A percentile compares a stretch with the other conserved stretches of the same genome.
These are phyloP conservation scores for Exocentrus adspersus DNA, from an alignment of 2,888 invertebrate species.

Conservation along the genomic window DNA sequence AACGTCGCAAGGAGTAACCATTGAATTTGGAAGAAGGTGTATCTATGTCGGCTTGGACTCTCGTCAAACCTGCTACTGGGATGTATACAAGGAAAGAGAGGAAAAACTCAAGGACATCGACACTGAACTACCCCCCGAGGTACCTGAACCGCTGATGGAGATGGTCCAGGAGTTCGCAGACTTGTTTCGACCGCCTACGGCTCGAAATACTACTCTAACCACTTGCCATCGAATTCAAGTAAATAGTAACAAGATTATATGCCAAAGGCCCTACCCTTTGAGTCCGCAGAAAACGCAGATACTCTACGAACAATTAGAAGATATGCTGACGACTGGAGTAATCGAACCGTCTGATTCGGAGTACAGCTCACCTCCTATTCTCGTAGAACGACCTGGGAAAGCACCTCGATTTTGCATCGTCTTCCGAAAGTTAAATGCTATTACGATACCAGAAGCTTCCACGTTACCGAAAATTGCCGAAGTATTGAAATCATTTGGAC, in stretches of 20 bases:
- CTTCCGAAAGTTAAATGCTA: not conserved
- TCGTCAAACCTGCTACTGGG: too few relatives aligned
- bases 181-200: not conserved
- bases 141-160: too few relatives aligned
- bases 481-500: not conserved
- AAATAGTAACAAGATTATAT: not conserved
- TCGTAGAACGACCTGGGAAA: not conserved
- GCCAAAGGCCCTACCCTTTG: not conserved
- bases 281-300: not conserved
- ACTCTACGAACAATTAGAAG: not conserved
- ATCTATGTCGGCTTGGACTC: too few relatives aligned
- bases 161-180: not conserved
- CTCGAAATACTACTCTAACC: not conserved
- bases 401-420: not conserved
- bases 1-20: too few relatives aligned
- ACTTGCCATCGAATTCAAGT: not conserved
- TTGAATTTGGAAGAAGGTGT: too few relatives aligned
- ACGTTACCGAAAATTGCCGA: not conserved
- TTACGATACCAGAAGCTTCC: not conserved
- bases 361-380: not conserved
- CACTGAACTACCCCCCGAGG: too few relatives aligned
- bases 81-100: too few relatives aligned
- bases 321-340: not conserved
- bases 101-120: too few relatives aligned
- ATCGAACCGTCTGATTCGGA: too few relatives aligned